Evolutionary conservation across 92 coral and sea anemone genomes (phyloP), one percentile per base, ranked within the genome.

Genomic region (Nematostella vectensis): DNA sequence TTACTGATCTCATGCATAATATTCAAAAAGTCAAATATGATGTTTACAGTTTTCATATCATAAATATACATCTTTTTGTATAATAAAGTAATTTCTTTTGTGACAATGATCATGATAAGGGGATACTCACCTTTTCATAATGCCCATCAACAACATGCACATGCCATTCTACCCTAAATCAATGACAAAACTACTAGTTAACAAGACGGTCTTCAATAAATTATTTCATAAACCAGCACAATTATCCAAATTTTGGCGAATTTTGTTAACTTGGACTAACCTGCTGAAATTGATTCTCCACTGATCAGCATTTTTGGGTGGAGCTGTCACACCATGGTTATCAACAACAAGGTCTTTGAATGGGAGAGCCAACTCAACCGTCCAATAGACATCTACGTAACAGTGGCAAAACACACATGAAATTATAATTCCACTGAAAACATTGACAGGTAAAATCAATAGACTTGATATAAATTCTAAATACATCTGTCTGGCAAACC

Each of bases 161-260:
- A 61, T 61, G 94, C 94, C 94, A 84, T 24, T 84, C 94, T 51
- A 84, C 94, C 70, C 94, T 84, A n/a, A n/a, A n/a, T n/a, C n/a
- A n/a, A n/a, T n/a, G n/a, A n/a, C n/a, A n/a, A n/a, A n/a, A n/a
- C n/a, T n/a, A n/a, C n/a, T n/a, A n/a, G n/a, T n/a, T n/a, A n/a
- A n/a, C n/a, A n/a, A 50, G 56, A 29, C 31, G 8, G 9, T 15
- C 42, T 36, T 36, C 15, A 36, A 36, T 15, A 36, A 15, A 36
- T 8, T 36, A 36, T 8, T 36, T 36, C 42, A 8, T 36, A 15
- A 36, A 36, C 15, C 15, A 36, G 8, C 8, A 15, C 8, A 36
- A 15, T 8, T 8, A 8, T 15, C 9, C 8, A 8, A 8, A 8
- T 8, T 15, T 36, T 8, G 15, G 9, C 8, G 15, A 36, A 36